These are phyloP conservation scores for Diloba caeruleocephala DNA, from an alignment of 2,888 invertebrate genomes.

Conservation along the genomic window DNA sequence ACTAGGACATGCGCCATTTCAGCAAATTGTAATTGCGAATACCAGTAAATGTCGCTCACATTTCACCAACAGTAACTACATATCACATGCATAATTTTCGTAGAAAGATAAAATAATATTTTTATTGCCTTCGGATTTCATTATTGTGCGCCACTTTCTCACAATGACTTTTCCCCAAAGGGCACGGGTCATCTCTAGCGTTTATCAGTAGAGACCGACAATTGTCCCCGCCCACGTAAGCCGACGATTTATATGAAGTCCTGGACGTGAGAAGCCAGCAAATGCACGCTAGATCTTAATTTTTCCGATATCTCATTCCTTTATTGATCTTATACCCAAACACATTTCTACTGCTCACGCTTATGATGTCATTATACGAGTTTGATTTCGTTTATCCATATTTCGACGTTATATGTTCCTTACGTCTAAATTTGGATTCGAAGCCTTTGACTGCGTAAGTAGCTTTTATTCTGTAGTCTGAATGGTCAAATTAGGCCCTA, in stretches of 20 bases:
- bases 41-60: conserved; percentile 32
- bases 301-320: conserved; percentile 55
- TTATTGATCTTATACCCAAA: conserved; percentile 30
- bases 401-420: conserved; percentile 2
- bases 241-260: conserved; percentile 71
- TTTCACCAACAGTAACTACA: conserved; percentile 31
- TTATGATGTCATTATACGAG: neutral
- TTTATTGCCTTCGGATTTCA: conserved; percentile 28
- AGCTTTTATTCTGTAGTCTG: neutral
- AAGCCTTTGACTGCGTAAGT: conserved; percentile 6
- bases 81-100: conserved; percentile 9
- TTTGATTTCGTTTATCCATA: conserved; percentile 2
- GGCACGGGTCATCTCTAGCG: conserved; percentile 62
- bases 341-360: conserved; percentile 4
- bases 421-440: conserved; percentile 2
- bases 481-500: conserved; percentile 10
- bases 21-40: conserved; percentile 52
- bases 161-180: conserved; percentile 60
- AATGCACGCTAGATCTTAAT: conserved; percentile 52
- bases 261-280: conserved; percentile 64
- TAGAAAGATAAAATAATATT: conserved; percentile 26
- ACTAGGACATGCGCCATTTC: conserved; percentile 61
- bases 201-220: conserved; percentile 71
- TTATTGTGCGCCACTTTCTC: conserved; percentile 58
- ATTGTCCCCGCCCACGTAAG: conserved; percentile 74